Conservation (phyloP, 1,140 invertebrate species). For the Leptopilina boulardi region DNA sequence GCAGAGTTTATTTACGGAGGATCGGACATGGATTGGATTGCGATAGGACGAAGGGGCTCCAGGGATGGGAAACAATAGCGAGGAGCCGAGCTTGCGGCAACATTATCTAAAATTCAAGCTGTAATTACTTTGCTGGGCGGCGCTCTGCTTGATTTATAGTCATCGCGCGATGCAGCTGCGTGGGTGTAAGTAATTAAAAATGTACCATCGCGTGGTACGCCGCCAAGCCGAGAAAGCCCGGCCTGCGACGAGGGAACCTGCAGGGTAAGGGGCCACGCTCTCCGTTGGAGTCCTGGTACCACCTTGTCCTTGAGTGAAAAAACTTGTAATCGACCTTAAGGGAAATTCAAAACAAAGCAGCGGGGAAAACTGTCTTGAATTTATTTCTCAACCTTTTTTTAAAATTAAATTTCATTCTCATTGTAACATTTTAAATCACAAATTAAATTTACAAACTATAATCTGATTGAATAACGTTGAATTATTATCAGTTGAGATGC, state of each 20-base stretch:
- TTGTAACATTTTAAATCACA: no score
- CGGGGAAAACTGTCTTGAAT: background rate
- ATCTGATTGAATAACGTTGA: no score
- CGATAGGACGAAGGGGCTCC: conserved; percentile 55
- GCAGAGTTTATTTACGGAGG: conserved; percentile 54
- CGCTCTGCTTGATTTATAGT: conserved; percentile 76
- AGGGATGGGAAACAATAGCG: conserved; percentile 50
- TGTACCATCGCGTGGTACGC: conserved; percentile 76
- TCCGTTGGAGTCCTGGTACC: conserved; percentile 53
- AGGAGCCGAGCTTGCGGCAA: conserved; percentile 75
- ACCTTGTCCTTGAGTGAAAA: conserved; percentile 68
- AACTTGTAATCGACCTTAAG: conserved; percentile 55
- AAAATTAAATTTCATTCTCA: no score
- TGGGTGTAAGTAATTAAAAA: conserved; percentile 78
- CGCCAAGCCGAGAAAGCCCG: conserved; percentile 55
- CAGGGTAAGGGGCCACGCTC: conserved; percentile 51
- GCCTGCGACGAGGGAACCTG: conserved; percentile 40
- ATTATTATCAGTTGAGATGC: no score
- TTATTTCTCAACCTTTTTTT: no score
- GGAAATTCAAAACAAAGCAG: conserved; percentile 47
- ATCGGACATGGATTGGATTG: conserved; percentile 60
- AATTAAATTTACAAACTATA: no score
- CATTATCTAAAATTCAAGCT: conserved; percentile 78
- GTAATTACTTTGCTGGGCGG: conserved; percentile 77
- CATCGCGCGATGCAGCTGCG: conserved; percentile 77